Conservation (phyloP, 2,113 vertebrate genomes). For the Syrrhaptes paradoxus region DNA sequence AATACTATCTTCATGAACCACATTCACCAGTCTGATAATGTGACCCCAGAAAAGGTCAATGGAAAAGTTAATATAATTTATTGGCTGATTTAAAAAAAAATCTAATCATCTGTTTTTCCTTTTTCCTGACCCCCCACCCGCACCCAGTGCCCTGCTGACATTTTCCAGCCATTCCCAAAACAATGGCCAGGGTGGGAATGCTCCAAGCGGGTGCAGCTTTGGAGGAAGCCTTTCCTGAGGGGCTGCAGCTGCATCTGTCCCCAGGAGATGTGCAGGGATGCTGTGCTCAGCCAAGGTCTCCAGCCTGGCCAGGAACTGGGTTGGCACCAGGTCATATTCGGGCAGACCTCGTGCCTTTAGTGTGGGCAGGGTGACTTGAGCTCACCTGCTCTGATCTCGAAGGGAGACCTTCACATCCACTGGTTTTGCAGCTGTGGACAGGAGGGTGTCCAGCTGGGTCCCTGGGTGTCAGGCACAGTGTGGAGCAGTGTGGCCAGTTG, state of each 20-base stretch:
- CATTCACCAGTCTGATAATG: conserved; percentile 49
- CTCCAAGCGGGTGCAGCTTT: not conserved
- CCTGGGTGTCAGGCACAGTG: not conserved
- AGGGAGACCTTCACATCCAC: not conserved
- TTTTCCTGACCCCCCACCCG: conserved; percentile 59
- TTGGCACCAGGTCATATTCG: not conserved
- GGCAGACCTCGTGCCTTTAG: not conserved
- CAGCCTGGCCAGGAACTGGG: not conserved
- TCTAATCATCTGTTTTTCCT: conserved; percentile 67
- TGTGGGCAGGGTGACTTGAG: not conserved
- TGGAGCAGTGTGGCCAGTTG: not conserved
- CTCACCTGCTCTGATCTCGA: not conserved
- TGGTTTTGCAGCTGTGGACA: not conserved
- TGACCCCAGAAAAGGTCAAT: conserved; percentile 42
- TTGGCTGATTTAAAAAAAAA: conserved; percentile 46
- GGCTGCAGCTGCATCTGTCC: not conserved
- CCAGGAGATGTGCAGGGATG: rapidly evolving
- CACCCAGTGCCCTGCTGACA: conserved; percentile 59
- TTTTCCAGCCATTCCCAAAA: conserved; percentile 63
- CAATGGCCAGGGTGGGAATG: conserved; percentile 58
- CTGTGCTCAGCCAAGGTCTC: not conserved
- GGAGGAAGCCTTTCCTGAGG: conserved; percentile 19
- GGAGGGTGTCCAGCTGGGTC: not conserved
- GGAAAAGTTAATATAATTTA: conserved; percentile 69
- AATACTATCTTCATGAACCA: conserved; percentile 56